Base-by-base conservation (phyloP, 2,113 vertebrate genomes). In the Tachycineta bicolor region DNA sequence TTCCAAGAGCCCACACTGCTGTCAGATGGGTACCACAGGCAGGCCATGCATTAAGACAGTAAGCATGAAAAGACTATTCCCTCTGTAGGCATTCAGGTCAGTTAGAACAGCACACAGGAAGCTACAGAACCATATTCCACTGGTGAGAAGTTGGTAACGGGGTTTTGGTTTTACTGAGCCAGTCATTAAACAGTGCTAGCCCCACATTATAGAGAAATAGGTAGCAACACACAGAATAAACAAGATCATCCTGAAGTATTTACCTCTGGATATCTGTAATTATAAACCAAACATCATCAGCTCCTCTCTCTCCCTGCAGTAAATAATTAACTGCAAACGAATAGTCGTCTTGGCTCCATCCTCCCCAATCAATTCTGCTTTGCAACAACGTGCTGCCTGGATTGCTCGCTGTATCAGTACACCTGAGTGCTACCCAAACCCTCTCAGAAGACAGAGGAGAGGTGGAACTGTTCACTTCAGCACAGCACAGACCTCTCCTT, bases 311-410 rank as follows among this genome's bases (percentile, higher is more conserved):
- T 89, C 79, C 31, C 76, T 59, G 55, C 56, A 70, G 92, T 87
- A 94, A 94, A 96, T 96, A 89, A 97, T 90, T 93, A 95, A 92
- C 93, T 87, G 92, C 34, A 47, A 64, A 83, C 83, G 76, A 90
- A 71, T 46, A 93, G 55, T 93, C 70, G 39, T 83, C 71, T 85
- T 47, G 71, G 87, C 60, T 68, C 37, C 82, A 75, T 83, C 22
- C 73, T 91, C 76, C 68, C 68, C 60, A 56, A 17, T 90, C 89
- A 90, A 92, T 96, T 77, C 68, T 63, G 68, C 80, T 89, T 82
- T 3, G 5, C 34, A 64, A 73, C 2, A 2, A 33, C 2, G 2
- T 16, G 34, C 63, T 0, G 7, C 68, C 62, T 65, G 62, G 74
- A 82, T 49, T 20, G 69, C 69, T 82, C 5, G 0, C 70, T 50